These are phyloP conservation scores for Vespertilio murinus DNA, from an alignment of 2,797 vertebrate species.

Conservation along the genomic window DNA sequence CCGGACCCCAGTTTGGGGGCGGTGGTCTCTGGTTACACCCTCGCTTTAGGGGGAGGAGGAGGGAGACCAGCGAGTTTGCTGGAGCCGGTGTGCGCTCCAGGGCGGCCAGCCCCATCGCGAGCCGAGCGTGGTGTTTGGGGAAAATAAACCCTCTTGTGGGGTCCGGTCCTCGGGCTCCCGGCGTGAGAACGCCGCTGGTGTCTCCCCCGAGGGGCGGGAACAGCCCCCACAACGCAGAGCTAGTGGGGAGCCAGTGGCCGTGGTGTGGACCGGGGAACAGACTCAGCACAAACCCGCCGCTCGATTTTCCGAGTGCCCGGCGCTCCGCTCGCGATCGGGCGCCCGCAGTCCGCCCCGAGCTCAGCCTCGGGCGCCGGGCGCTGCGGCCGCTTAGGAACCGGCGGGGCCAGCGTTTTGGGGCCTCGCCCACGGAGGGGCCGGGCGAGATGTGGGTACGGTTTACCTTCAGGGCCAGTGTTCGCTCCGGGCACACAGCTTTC, in stretches of 20 bases:
- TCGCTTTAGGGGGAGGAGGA: not conserved
- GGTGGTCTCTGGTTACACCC: not conserved
- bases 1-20: not conserved
- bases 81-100: not conserved
- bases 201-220: fast-evolving
- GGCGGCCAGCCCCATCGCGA: not conserved
- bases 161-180: not conserved
- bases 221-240: not conserved
- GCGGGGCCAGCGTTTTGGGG: fast-evolving
- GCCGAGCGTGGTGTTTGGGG: not conserved
- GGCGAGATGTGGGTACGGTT: not conserved
- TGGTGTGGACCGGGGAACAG: fast-evolving
- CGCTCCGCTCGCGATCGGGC: not conserved
- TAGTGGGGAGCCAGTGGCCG: not conserved
- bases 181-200: not conserved
- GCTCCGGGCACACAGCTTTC: not conserved
- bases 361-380: fast-evolving
- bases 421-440: fast-evolving
- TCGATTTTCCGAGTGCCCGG: fast-evolving
- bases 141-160: fast-evolving
- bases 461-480: not conserved
- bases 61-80: not conserved
- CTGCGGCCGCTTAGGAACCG: fast-evolving
- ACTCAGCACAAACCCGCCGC: fast-evolving
- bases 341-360: not conserved